These are phyloP conservation scores for Eidolon helvum DNA, from an alignment of 2,113 vertebrate genomes.

Conservation along the genomic window DNA sequence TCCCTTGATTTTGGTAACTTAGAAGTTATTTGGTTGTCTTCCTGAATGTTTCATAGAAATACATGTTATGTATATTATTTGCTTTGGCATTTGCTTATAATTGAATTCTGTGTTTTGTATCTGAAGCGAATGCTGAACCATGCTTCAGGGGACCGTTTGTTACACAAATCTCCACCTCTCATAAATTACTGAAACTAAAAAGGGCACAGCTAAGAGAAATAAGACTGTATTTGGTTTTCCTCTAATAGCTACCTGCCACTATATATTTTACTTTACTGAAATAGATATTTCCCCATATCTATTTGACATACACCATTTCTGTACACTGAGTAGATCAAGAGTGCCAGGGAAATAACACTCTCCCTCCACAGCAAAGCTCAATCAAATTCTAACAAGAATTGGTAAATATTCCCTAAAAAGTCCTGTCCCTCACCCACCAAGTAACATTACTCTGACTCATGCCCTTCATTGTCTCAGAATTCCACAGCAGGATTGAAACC, in stretches of 20 bases:
- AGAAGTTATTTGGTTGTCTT: not conserved
- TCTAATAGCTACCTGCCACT: not conserved
- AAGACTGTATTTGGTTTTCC: not conserved
- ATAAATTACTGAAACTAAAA: not conserved
- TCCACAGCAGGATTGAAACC: not conserved
- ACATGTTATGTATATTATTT: not conserved
- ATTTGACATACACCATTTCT: not conserved
- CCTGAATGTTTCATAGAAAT: not conserved
- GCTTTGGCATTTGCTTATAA: not conserved
- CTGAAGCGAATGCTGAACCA: not conserved
- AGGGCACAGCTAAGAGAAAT: not conserved
- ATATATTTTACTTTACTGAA: not conserved
- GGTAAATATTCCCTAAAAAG: not conserved
- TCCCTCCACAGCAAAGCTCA: not conserved
- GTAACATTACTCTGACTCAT: not conserved
- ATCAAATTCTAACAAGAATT: not conserved
- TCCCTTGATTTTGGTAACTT: not conserved
- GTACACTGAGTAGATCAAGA: not conserved
- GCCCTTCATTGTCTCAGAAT: not conserved
- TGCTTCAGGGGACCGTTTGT: not conserved
- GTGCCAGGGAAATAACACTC: not conserved
- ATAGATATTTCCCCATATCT: not conserved
- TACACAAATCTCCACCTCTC: not conserved
- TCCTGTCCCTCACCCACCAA: not conserved
- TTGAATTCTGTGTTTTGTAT: not conserved